phyloP scores from a whole-genome alignment of 1,140 invertebrate genomes.

The Drosophila nigromelanica region DNA sequence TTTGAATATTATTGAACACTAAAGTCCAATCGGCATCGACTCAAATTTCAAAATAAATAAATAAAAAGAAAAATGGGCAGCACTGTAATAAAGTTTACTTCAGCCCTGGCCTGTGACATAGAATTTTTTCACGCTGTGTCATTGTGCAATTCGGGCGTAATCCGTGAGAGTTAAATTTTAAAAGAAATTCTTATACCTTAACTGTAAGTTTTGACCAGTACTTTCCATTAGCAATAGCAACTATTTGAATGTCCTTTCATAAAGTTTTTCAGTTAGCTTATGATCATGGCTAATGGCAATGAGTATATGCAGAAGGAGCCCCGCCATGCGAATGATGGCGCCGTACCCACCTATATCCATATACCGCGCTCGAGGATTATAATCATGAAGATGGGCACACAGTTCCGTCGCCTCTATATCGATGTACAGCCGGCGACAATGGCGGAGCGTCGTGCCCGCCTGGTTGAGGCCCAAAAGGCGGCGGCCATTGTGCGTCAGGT shows the following conservation, averaged over 20 bases:
- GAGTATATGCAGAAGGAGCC: too few relatives aligned
- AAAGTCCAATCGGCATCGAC: too few relatives aligned
- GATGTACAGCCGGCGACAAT: background rate
- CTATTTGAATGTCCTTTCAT: too few relatives aligned
- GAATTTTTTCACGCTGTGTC: background rate
- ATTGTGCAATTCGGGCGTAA: background rate
- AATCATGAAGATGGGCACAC: background rate
- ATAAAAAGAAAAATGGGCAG: background rate
- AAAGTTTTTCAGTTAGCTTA: too few relatives aligned
- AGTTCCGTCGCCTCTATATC: background rate
- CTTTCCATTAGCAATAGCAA: too few relatives aligned
- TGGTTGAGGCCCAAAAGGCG: background rate
- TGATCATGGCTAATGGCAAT: background rate
- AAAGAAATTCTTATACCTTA: too few relatives aligned
- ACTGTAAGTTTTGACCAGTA: background rate
- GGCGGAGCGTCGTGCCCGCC: background rate
- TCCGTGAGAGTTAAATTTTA: background rate
- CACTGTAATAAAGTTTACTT: conserved; percentile 1
- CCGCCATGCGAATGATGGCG: too few relatives aligned
- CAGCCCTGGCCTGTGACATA: background rate
- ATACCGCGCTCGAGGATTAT: background rate
- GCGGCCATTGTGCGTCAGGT: background rate
- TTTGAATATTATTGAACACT: too few relatives aligned
- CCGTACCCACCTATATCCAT: background rate
- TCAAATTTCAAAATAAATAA: too few relatives aligned